Conservation (phyloP, 2,888 invertebrate species). For the Himalopsyche japonica region DNA sequence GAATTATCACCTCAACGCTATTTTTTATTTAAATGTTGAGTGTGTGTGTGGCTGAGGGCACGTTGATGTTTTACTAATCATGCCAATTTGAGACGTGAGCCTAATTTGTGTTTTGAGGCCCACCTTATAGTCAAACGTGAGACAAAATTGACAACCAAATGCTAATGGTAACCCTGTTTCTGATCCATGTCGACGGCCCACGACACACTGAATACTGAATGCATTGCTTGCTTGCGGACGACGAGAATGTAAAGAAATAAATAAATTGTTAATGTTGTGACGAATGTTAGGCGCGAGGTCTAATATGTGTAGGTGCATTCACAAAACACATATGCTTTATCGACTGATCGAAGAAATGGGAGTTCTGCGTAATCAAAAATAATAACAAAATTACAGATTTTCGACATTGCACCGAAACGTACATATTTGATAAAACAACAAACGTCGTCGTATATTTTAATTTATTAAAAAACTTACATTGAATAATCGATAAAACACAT, state of each 20-base stretch:
- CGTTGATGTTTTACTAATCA: no score
- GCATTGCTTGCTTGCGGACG: slow-evolving; percentile 15
- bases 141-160: background rate
- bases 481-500: no score
- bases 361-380: background rate
- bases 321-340: background rate
- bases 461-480: no score
- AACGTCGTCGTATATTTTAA: no score
- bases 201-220: background rate
- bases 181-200: background rate
- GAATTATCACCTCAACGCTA: no score
- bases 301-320: background rate
- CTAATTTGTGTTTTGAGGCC: background rate
- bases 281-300: slow-evolving; percentile 6
- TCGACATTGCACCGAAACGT: no score
- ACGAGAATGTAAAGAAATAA: slow-evolving; percentile 19
- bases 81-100: background rate
- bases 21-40: no score
- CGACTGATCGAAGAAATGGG: background rate
- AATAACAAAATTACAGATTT: background rate
- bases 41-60: no score
- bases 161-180: background rate
- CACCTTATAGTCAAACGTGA: background rate
- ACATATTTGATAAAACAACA: no score
- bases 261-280: slow-evolving; percentile 26